Evolutionary conservation across 2,113 vertebrate species (phyloP).

Genomic region (Peromyscus leucopus): DNA sequence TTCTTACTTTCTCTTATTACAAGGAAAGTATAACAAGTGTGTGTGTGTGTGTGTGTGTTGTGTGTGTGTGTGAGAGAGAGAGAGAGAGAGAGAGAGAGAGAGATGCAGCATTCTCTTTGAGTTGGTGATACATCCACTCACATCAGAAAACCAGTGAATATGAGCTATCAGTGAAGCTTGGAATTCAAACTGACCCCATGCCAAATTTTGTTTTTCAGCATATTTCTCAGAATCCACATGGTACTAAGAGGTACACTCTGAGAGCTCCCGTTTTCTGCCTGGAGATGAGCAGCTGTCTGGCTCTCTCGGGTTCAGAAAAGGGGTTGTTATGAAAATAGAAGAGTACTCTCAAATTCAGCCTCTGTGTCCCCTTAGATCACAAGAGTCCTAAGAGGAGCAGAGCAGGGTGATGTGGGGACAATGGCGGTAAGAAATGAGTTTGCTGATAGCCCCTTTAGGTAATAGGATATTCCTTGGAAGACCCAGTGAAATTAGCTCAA

Average conservation of each 20-base stretch:
- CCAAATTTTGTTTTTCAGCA: neutral
- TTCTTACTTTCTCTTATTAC: constrained; percentile 65
- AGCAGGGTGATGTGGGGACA: neutral
- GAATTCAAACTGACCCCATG: constrained; percentile 28
- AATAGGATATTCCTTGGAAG: constrained; percentile 88
- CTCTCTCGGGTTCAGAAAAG: constrained; percentile 65
- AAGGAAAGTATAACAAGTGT: neutral
- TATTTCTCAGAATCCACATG: neutral
- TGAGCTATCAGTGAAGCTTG: neutral
- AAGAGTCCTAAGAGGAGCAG: constrained; percentile 12
- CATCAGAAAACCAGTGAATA: constrained; percentile 21
- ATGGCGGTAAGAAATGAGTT: constrained; percentile 76
- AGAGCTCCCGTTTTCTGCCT: constrained; percentile 58
- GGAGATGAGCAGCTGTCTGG: neutral
- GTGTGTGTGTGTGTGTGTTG: neutral
- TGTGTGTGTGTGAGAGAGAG: neutral
- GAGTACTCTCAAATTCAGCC: constrained; percentile 45
- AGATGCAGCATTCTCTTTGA: neutral
- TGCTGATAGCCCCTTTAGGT: constrained; percentile 82
- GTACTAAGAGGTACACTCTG: neutral
- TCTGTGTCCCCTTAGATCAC: constrained; percentile 39
- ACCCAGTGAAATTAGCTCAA: constrained; percentile 85
- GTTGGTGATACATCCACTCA: neutral
- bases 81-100: neutral
- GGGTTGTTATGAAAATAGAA: neutral